Evolutionary conservation across 2,888 invertebrate species (phyloP), one percentile per base, ranked within the genome.

Genomic region (Labia minor): DNA sequence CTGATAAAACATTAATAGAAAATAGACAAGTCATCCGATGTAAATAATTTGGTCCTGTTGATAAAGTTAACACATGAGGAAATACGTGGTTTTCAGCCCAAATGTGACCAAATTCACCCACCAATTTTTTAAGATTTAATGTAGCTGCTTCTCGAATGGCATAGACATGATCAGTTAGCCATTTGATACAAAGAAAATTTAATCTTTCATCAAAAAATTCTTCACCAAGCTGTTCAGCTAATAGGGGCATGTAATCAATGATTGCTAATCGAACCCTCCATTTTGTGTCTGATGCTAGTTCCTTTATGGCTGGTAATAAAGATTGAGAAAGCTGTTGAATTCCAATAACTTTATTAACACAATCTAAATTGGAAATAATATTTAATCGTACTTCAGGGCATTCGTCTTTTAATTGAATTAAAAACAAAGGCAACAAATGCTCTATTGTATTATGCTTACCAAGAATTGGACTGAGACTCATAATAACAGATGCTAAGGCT

Each of bases 381-480:
- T 86, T 85, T 62, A 85, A 77, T 64, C 85, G 76, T 21, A 85
- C 85, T 76, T 85, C 85, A 1, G 85, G 83, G 70, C 83, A 84
- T 70, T 84, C 83, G 71, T 82, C 81, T 73, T 83, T 84, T 67
- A 85, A 75, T 73, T 85, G 82, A 18, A 79, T 78, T 70, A 85
- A 77, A 76, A 85, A 85, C 71, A 85, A 11, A 8, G 98, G 98
- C 73, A 99, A 82, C 77, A 99, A 85, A n/a, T 92, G 84, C 77
- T 92, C 86, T n/a, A 90, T 89, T 0, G 95, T 93, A 70, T 95
- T 95, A 78, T 95, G 92, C 72, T 96, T 89, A 67, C 98, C 98
- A 49, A 99, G 85, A 73, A 99, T 95, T 21, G 98, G 98, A 76
- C 97, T 96, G 19, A 99, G 82, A 0, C 99, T 98, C 98, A 99